Base-by-base conservation (phyloP, 2,888 invertebrate genomes). In the Gisinianus flammeolus region DNA sequence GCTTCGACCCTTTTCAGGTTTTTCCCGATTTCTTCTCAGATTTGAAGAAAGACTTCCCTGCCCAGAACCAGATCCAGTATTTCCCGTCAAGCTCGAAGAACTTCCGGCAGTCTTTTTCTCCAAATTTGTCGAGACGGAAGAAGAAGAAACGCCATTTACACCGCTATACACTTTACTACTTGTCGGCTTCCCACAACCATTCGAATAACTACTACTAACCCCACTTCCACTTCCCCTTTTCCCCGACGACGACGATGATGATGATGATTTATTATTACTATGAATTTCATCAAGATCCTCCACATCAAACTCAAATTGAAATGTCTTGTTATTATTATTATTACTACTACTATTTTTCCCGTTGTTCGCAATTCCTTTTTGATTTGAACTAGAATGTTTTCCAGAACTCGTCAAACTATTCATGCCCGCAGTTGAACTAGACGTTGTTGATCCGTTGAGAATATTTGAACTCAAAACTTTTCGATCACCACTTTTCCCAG, bases 1-100 rank as follows among this genome's bases (percentile, higher is more conserved):
- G 30, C 71, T 81, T 58, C 80, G 73, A 22, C 77, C 66, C 44
- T 81, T 81, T 58, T 84, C 84, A 62, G 26, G 81, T 81, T 52
- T 84, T 79, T 76, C 82, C 52, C 62, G 80, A 28, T 80, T 33
- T 79, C 58, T 78, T 44, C 64, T 67, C 12, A 52, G 35, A 35
- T 31, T 66, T 16, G 66, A 33, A 66, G 66, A 31, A 66, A n/a
- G 12, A 5, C 26, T 19, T 22, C 66, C 64, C 19, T 8, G 8
- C 19, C 52, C 52, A 44, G 52, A n/a, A 2, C 66, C 64, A 28
- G 69, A 24, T 58, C 54, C 35, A 24, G 44, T 35, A n/a, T 75
- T 68, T 68, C 68, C 68, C 12, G 68, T 68, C 35, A 33, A 33
- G 22, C 19, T 31, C 66, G 31, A 5, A 3, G 12, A 16, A 68